phyloP scores from a whole-genome alignment of 2,113 vertebrate species.

The Heterocephalus glaber region DNA sequence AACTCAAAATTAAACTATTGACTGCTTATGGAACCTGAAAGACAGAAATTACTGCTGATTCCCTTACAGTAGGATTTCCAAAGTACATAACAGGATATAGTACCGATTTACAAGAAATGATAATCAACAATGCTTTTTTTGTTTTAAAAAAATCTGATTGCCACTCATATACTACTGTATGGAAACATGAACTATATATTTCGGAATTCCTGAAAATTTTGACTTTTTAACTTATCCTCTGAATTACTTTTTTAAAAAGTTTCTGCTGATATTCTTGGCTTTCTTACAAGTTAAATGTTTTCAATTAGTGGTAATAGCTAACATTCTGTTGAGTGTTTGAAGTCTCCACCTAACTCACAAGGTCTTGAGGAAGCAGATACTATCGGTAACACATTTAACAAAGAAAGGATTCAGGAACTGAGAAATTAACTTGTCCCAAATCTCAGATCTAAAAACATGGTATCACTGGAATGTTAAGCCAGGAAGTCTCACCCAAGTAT shows the following conservation, averaged over 20 bases:
- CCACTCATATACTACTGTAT: background rate
- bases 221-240: background rate
- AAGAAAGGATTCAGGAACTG: background rate
- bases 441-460: background rate
- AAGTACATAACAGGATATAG: background rate
- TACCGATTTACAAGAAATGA: background rate
- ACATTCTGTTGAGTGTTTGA: conserved; percentile 11
- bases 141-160: background rate
- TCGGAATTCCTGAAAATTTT: background rate
- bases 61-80: background rate
- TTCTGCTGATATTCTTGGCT: background rate
- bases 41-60: background rate
- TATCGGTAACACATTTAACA: conserved; percentile 37
- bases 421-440: conserved; percentile 4
- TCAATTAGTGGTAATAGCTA: background rate
- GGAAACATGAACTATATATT: background rate
- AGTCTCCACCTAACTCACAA: background rate
- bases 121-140: background rate
- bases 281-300: conserved; percentile 19
- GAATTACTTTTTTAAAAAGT: conserved; percentile 5
- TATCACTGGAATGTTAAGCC: background rate
- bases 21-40: background rate
- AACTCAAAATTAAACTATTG: background rate
- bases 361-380: background rate
- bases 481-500: background rate